Percentiles rank a stretch among this genome's conserved stretches.
These are phyloP conservation scores for Urocyon cinereoargenteus DNA, from an alignment of 2,797 vertebrate species.

Conservation along the genomic window DNA sequence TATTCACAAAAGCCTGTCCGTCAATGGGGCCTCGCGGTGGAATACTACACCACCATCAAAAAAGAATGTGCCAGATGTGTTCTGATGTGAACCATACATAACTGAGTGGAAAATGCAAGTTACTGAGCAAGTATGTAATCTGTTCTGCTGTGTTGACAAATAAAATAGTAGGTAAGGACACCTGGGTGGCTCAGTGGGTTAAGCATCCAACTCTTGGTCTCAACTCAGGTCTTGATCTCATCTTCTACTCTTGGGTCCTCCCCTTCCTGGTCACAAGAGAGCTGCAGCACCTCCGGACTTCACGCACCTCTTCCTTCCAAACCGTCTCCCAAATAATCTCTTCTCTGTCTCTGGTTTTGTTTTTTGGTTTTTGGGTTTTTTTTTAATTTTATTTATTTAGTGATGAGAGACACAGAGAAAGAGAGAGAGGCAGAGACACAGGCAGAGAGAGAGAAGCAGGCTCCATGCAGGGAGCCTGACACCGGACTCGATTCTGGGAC, in stretches of 20 bases:
- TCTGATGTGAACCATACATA: neutral
- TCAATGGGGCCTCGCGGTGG: accelerated
- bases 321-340: neutral
- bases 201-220: neutral
- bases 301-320: neutral
- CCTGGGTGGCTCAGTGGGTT: neutral
- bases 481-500: too few relatives aligned
- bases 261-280: neutral
- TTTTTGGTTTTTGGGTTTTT: too few relatives aligned
- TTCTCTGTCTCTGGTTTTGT: neutral
- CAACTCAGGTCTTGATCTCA: neutral
- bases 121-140: neutral
- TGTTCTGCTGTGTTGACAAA: neutral
- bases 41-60: neutral
- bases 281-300: neutral
- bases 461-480: too few relatives aligned
- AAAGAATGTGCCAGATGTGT: neutral
- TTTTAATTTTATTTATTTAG: neutral
- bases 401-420: too few relatives aligned
- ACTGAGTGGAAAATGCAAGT: neutral
- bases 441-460: too few relatives aligned
- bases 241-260: neutral
- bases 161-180: neutral
- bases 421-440: too few relatives aligned
- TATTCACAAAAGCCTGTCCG: neutral